phyloP scores from a whole-genome alignment of 2,888 invertebrate species.

The Isotomurus palustris region DNA sequence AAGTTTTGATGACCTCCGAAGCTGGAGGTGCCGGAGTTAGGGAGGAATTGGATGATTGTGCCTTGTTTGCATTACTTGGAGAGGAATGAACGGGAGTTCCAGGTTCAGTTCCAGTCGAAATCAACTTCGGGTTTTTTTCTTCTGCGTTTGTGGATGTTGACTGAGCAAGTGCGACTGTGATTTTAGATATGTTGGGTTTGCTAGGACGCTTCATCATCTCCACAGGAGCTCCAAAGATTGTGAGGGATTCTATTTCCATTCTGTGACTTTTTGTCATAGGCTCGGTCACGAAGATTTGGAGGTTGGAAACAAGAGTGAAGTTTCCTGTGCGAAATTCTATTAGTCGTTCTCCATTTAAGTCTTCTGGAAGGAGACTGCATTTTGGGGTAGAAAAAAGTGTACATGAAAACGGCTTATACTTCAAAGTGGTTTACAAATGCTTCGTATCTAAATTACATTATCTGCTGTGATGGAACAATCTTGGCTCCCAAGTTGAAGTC shows the following conservation, averaged over 20 bases:
- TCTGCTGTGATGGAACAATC: constrained; percentile 24
- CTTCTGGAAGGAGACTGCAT: constrained; percentile 14
- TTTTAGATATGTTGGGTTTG: not conserved
- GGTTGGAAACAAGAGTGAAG: constrained; percentile 21
- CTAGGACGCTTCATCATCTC: not conserved
- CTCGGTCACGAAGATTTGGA: constrained; percentile 21
- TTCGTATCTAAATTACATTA: constrained; percentile 23
- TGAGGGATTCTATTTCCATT: constrained; percentile 19
- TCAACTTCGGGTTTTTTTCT: no score
- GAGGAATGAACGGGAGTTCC: no score
- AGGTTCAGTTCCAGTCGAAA: no score
- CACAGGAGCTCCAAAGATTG: constrained; percentile 21
- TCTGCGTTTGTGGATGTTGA: not conserved
- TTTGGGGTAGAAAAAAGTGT: not conserved
- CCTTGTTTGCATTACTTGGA: no score
- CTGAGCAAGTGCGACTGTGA: not conserved
- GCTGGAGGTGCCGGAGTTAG: no score
- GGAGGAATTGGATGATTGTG: no score
- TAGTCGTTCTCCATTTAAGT: constrained; percentile 15
- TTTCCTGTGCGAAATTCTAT: constrained; percentile 27
- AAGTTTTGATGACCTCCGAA: no score
- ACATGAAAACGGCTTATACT: not conserved
- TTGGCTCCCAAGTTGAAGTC: constrained; percentile 17
- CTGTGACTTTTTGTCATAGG: constrained; percentile 1
- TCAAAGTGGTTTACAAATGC: not conserved